A percentile compares a stretch with the other conserved stretches of the same genome.
These are phyloP conservation scores for Metacarcinus magister DNA, from an alignment of 2,888 invertebrate genomes.

Conservation along the genomic window DNA sequence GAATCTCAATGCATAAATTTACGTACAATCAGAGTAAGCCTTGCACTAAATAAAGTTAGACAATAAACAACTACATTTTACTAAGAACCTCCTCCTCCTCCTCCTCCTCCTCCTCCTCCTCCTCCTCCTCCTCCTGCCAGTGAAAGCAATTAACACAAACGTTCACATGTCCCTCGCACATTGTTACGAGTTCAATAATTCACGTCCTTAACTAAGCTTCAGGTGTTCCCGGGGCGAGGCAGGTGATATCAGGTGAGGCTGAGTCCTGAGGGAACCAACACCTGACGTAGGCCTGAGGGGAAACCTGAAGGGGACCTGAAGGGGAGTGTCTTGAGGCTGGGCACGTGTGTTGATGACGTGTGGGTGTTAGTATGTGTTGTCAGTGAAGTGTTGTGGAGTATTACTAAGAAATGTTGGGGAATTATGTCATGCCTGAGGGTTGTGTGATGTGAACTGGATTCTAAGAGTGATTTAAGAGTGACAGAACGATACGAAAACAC, in stretches of 20 bases:
- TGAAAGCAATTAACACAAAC: conserved; percentile 4
- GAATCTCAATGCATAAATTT: neutral
- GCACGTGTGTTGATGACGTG: neutral
- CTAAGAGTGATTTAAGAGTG: neutral
- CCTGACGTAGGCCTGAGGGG: neutral
- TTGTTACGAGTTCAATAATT: conserved; percentile 23
- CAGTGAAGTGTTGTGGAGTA: neutral
- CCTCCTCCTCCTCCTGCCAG: neutral
- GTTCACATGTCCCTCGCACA: neutral
- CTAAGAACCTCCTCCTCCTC: neutral
- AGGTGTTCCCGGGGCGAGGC: neutral
- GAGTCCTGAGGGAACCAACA: neutral
- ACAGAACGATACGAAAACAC: neutral
- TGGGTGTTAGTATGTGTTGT: neutral
- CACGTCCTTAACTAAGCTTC: neutral
- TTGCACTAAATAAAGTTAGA: neutral
- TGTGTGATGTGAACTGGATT: neutral
- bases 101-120: neutral
- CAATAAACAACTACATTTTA: neutral
- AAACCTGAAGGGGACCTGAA: neutral
- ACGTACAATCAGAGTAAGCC: neutral
- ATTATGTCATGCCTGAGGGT: neutral
- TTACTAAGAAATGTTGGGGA: neutral
- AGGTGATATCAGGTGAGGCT: conserved; percentile 32
- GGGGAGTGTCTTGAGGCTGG: neutral